Conservation (phyloP, 2,888 invertebrate species). For the Lamellibrachia satsuma region DNA sequence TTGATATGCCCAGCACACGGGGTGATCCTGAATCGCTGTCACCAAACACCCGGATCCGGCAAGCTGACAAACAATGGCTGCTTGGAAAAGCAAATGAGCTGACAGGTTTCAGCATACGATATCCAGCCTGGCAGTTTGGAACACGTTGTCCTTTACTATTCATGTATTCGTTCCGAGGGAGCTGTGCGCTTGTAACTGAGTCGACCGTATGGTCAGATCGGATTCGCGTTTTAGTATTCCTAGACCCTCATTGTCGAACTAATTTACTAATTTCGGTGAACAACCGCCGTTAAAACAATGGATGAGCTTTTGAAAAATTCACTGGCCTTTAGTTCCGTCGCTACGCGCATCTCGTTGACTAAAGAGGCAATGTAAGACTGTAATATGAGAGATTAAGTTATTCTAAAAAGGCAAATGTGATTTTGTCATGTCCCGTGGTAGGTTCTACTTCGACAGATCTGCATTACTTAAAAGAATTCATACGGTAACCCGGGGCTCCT, state of each 20-base stretch:
- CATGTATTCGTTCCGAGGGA: not conserved
- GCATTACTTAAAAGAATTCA: too few relatives aligned
- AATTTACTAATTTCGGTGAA: not conserved
- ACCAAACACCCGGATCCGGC: not conserved
- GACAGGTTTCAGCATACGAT: not conserved
- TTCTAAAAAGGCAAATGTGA: not conserved
- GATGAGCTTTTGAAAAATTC: not conserved
- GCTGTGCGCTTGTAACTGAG: not conserved
- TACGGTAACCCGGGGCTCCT: too few relatives aligned
- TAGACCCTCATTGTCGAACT: not conserved
- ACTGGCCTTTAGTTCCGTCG: not conserved
- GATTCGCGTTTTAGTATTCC: constrained; percentile 6
- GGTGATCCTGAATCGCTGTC: not conserved
- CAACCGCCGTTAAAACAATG: not conserved
- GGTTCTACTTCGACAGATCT: not conserved
- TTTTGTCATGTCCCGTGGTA: not conserved
- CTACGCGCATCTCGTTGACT: not conserved
- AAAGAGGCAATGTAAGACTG: not conserved
- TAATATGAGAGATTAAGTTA: not conserved
- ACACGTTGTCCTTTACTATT: not conserved
- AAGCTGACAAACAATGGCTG: not conserved
- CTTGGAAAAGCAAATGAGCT: constrained; percentile 13
- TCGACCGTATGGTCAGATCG: not conserved
- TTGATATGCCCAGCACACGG: not conserved
- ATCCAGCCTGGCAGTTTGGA: not conserved